Evolutionary conservation across 2,113 vertebrate genomes (phyloP), one percentile per base, ranked within the genome.

Genomic region (Crotophaga sulcirostris): DNA sequence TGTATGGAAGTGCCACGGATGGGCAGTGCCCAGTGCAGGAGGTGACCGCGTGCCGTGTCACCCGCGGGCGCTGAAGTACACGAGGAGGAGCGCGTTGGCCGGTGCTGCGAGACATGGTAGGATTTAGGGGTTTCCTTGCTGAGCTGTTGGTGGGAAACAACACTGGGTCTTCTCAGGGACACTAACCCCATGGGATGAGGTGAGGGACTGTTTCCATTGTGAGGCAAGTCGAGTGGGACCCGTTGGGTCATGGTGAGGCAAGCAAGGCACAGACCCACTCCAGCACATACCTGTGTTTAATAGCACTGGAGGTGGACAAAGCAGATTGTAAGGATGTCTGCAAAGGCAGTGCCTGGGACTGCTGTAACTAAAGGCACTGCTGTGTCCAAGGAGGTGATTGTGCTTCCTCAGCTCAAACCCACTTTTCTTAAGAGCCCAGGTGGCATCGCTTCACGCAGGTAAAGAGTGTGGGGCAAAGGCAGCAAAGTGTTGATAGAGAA

Each of bases 61-160:
- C 56, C 51, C 26, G 0, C 9, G 1, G 59, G 49, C 3, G 2
- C 38, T 23, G 81, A 77, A 81, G 54, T 34, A 11, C 42, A 47
- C 2, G 20, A 93, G 55, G 69, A 90, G 62, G 76, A 69, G 29
- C 0, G 6, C 4, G 0, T 34, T 23, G 3, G 25, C 29, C 4
- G 4, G 42, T 14, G 19, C 73, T 74, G 69, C n/a, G 1, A 89
- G 87, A 77, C 54, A 97, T 97, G 97, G 97, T 97, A 97, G 70
- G 96, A 59, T 49, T 77, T 49, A 9, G 36, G 47, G 38, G 34
- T 31, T 42, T 78, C n/a, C 36, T 59, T 59, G 47, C 42, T 3
- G 3, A 67, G 64, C 34, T 29, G 36, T 6, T 1, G 12, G 26
- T 1, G 56, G 49, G 79, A n/a, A 73, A 59, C 2, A 7, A 3